Evolutionary conservation across 1,140 invertebrate species (phyloP), one percentile per base, ranked within the genome.

Genomic region (Bathynomus jamesi): DNA sequence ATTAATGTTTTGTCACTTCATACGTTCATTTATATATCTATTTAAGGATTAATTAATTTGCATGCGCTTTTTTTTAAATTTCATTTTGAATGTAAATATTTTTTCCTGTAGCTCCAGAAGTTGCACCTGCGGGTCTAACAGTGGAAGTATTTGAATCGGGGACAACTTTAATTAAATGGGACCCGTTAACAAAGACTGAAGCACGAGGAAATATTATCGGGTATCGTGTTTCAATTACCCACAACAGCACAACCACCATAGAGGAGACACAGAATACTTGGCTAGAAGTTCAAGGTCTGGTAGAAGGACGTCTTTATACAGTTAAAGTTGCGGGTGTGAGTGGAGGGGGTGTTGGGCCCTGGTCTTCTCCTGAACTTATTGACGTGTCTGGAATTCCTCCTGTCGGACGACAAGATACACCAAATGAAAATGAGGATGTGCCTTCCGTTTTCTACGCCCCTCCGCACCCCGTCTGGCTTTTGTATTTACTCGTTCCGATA

Each of bases 401-500:
- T 30, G 40, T 53, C 25, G 68, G 46, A 30, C 66, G 53, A 10
- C 69, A 73, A 7, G 65, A 68, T 27, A 40, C 61, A 3, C 17
- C 64, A 27, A 28, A 68, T 17, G 31, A 5, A 10, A 28, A 69
- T 28, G 69, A 40, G 10, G 67, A 70, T 8, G 29, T 53, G 5
- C 40, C 28, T 31, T 72, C 70, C 3, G 65, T 76, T 17, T 31
- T 72, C 21, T 68, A 71, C 28, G 69, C 71, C 13, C 60, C 72
- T 13, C 71, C 71, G 2, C 72, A 77, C 28, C 76, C 72, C 11
- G 67, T 70, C 8, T 78, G 76, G 76, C 68, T 78, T 25, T 28
- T 71, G 2, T 75, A 71, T 25, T 63, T 78, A 24, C 40, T 78
- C 21, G 69, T 75, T 30, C 73, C 74, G 7, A 30, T 78, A 3